These are phyloP conservation scores for Arrhamphus sclerolepis DNA, from an alignment of 2,797 vertebrate genomes.

Conservation along the genomic window DNA sequence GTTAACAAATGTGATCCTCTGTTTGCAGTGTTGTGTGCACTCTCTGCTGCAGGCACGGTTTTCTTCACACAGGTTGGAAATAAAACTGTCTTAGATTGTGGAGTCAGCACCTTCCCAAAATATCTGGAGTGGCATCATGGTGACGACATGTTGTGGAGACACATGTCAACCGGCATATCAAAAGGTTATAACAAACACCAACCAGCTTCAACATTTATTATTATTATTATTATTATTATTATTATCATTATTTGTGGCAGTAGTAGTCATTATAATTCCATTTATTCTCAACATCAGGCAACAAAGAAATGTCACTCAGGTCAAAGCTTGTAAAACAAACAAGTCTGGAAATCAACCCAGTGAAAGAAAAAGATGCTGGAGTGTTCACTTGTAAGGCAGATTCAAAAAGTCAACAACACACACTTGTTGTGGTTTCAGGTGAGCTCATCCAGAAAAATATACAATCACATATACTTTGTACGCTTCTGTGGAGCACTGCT, in stretches of 20 bases:
- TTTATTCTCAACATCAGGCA: conserved; percentile 9
- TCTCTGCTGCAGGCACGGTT: conserved; percentile 32
- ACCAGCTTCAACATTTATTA: accelerated
- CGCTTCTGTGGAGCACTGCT: not conserved
- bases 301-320: accelerated
- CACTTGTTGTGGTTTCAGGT: conserved; percentile 56
- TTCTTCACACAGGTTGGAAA: not conserved
- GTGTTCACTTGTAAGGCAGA: not conserved
- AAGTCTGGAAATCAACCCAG: accelerated
- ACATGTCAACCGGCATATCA: no score
- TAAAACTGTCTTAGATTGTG: not conserved
- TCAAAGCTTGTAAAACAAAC: accelerated
- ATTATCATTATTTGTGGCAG: no score
- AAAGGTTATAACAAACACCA: conserved; percentile 40
- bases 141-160: no score
- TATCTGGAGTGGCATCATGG: conserved; percentile 11
- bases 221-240: not conserved
- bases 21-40: conserved; percentile 57
- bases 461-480: not conserved
- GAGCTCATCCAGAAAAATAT: conserved; percentile 1
- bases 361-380: conserved; percentile 45
- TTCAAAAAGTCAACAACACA: accelerated
- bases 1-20: conserved; percentile 11
- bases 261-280: not conserved
- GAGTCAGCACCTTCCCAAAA: accelerated